A percentile compares a stretch with the other conserved stretches of the same genome.
phyloP scores from a whole-genome alignment of 2,888 invertebrate genomes.

The Eupithecia tripunctaria region DNA sequence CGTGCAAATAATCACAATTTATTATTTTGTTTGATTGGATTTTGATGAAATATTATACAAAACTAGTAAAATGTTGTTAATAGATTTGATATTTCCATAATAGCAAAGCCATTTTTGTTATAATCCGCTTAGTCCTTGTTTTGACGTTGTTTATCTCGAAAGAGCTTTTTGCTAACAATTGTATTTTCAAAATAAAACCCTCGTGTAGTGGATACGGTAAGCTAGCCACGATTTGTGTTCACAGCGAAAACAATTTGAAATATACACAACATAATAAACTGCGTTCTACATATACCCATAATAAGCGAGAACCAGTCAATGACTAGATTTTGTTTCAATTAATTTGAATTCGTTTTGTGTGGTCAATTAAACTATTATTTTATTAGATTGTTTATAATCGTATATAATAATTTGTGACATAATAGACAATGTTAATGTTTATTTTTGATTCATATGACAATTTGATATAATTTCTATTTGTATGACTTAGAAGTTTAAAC shows the following conservation, averaged over 20 bases:
- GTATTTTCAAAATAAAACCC: slow-evolving; percentile 68
- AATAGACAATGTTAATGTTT: slow-evolving; percentile 63
- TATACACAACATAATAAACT: slow-evolving; percentile 73
- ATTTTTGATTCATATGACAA: slow-evolving; percentile 67
- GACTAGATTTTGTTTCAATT: slow-evolving; percentile 60
- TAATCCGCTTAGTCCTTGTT: slow-evolving; percentile 57
- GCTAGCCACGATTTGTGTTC: slow-evolving; percentile 83
- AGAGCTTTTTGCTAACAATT: slow-evolving; percentile 67
- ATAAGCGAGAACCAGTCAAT: slow-evolving; percentile 56
- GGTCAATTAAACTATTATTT: slow-evolving; percentile 68
- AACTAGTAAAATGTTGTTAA: slow-evolving; percentile 3
- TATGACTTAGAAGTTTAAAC: slow-evolving; percentile 49
- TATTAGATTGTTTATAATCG: slow-evolving; percentile 66
- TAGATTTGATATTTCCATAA: slow-evolving; percentile 3
- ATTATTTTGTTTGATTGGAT: background rate
- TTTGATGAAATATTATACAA: slow-evolving; percentile 3
- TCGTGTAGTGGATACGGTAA: slow-evolving; percentile 70
- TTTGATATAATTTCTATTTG: slow-evolving; percentile 59
- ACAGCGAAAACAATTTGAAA: slow-evolving; percentile 74
- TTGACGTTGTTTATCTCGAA: slow-evolving; percentile 64
- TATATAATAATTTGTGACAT: slow-evolving; percentile 74
- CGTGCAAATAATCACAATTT: background rate
- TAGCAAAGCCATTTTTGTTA: slow-evolving; percentile 53
- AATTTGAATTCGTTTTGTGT: slow-evolving; percentile 67
- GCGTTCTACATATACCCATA: slow-evolving; percentile 61